Conservation (phyloP, 1,140 invertebrate species). For the Aethina tumida region DNA sequence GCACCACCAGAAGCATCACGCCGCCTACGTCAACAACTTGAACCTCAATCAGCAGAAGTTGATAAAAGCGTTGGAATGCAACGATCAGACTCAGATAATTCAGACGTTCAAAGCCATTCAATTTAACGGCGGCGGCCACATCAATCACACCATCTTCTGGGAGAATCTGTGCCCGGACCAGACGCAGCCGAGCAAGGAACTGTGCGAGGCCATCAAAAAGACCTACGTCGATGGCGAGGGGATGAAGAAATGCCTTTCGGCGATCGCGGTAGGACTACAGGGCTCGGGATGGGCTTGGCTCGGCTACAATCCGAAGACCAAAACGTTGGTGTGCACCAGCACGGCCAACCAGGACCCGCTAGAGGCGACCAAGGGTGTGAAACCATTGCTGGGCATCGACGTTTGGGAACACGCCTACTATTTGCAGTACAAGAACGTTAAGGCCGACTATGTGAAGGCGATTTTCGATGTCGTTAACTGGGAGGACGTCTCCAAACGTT, state of each 20-base stretch:
- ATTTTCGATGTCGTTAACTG: slow-evolving; percentile 98
- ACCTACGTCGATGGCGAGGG: slow-evolving; percentile 85
- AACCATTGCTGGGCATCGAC: slow-evolving; percentile 96
- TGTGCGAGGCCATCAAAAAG: slow-evolving; percentile 46
- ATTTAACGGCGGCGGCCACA: slow-evolving; percentile 99
- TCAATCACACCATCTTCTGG: slow-evolving; percentile 99
- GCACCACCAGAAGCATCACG: slow-evolving; percentile 95
- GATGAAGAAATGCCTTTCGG: slow-evolving; percentile 75
- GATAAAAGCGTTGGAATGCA: no score
- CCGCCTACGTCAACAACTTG: slow-evolving; percentile 93
- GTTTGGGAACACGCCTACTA: slow-evolving; percentile 99
- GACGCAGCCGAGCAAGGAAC: slow-evolving; percentile 62
- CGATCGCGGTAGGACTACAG: slow-evolving; percentile 79
- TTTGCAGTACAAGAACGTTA: slow-evolving; percentile 97
- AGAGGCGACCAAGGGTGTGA: slow-evolving; percentile 82
- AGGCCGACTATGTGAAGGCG: slow-evolving; percentile 95
- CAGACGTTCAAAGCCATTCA: slow-evolving; percentile 52
- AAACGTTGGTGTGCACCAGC: no score
- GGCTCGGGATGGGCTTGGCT: slow-evolving; percentile 99
- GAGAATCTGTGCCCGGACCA: slow-evolving; percentile 80
- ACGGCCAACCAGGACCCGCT: slow-evolving; percentile 97
- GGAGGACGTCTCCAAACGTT: slow-evolving; percentile 82
- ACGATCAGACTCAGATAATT: background rate
- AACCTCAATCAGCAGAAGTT: slow-evolving; percentile 63
- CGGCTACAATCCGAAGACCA: slow-evolving; percentile 74